phyloP scores from a whole-genome alignment of 2,888 invertebrate genomes.

The Oscheius onirici region DNA sequence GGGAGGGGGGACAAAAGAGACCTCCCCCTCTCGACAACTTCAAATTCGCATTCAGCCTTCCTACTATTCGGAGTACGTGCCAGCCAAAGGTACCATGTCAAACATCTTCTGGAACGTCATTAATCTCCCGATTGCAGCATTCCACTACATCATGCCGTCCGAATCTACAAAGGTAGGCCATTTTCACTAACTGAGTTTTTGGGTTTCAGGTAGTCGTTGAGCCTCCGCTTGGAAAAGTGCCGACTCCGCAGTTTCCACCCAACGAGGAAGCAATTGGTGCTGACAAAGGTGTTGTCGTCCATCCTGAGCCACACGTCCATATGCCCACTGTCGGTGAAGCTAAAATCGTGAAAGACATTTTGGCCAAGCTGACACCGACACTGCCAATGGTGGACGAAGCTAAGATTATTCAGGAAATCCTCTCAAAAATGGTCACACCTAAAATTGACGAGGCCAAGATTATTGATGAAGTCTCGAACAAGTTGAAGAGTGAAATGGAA shows the following conservation, averaged over 20 bases:
- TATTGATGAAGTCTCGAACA: constrained; percentile 11
- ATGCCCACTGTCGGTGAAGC: constrained; percentile 21
- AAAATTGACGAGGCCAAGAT: constrained; percentile 5
- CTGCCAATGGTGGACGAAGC: constrained; percentile 3
- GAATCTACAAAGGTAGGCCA: no score
- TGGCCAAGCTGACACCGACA: neutral
- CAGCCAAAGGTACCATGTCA: constrained; percentile 1
- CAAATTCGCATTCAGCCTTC: neutral
- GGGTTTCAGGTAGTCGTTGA: neutral
- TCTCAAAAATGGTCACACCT: neutral
- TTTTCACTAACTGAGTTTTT: no score
- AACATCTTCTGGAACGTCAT: neutral
- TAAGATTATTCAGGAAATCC: constrained; percentile 1
- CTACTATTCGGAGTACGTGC: constrained; percentile 19
- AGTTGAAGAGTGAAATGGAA: constrained; percentile 29
- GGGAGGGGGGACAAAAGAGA: no score
- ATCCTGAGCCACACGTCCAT: neutral
- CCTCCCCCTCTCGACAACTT: no score
- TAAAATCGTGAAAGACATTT: neutral
- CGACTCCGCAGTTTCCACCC: neutral
- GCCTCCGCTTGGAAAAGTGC: neutral
- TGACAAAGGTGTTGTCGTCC: neutral
- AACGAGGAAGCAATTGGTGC: neutral
- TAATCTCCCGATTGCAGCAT: neutral
- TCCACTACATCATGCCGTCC: neutral